Base-by-base conservation (phyloP, 2,888 invertebrate genomes). In the Dynastes maya region DNA sequence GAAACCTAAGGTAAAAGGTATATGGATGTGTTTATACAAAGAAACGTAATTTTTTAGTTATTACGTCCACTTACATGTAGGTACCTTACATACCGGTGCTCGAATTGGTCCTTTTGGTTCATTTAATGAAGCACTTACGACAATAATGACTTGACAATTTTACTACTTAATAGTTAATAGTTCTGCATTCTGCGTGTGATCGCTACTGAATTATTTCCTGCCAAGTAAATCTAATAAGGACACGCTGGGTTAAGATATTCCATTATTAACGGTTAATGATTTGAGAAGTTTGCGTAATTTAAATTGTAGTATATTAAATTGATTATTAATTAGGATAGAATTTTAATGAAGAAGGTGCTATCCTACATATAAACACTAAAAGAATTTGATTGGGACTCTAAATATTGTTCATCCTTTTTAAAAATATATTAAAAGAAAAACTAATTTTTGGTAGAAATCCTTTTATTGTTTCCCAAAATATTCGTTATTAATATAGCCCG, bases 111-210 rank as follows among this genome's bases (percentile, higher is more conserved):
- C 45, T 67, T 67, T 67, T 49, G 45, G 11, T 22, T 27, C 67
- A 6, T 55, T 22, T 67, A 67, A 67, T 67, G 49, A 45, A 67
- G 67, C 49, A 67, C 67, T 67, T 67, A 67, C 9, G 67, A 67
- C 49, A 67, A 67, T 67, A 45, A 67, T 67, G 45, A 67, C 45
- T 67, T 49, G 67, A 67, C 67, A 49, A 67, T 67, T 67, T 67
- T 67, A 49, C 67, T 67, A 67, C 67, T 45, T 45, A 32, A 32
- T 49, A 49, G 45, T 67, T 67, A 67, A 67, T 67, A 67, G 67
- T 67, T 67, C 67, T 67, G 45, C 67, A 45, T 67, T 45, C n/a
- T 45, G 22, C 32, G 22, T 16, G 45, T 16, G 49, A n/a, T 63
- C 63, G 27, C 63, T 55, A 63, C 32, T 63, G 63, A 63, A 63